These are phyloP conservation scores for Hemithea aestivaria DNA, from an alignment of 2,888 invertebrate species.

Conservation along the genomic window DNA sequence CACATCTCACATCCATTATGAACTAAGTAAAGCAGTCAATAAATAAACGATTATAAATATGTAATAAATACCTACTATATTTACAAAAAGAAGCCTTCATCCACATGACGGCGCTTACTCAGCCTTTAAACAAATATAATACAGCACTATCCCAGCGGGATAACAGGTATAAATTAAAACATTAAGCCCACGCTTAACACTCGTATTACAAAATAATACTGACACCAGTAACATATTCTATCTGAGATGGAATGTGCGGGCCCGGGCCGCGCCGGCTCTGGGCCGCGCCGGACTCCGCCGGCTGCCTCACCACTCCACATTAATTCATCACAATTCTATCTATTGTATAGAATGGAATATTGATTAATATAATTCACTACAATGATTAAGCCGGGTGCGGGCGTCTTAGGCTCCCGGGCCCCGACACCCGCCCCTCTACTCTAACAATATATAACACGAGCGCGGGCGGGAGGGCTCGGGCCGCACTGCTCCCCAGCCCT, in stretches of 20 bases:
- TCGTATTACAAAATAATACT: slow-evolving; percentile 77
- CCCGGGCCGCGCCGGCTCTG: slow-evolving; percentile 31
- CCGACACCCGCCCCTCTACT: slow-evolving; percentile 41
- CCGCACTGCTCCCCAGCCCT: slow-evolving; percentile 30
- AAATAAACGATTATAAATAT: slow-evolving; percentile 80
- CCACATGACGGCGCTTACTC: slow-evolving; percentile 62
- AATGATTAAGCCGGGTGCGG: slow-evolving; percentile 57
- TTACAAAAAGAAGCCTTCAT: slow-evolving; percentile 73
- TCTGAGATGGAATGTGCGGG: slow-evolving; percentile 73
- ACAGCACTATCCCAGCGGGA: slow-evolving; percentile 75
- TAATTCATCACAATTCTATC: slow-evolving; percentile 69
- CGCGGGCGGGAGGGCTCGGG: too few relatives aligned
- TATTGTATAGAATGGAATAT: slow-evolving; percentile 63
- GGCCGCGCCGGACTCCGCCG: slow-evolving; percentile 55
- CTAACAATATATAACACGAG: slow-evolving; percentile 63
- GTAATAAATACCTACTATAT: slow-evolving; percentile 81
- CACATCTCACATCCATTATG: slow-evolving; percentile 57
- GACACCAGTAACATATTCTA: slow-evolving; percentile 75
- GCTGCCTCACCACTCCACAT: slow-evolving; percentile 49
- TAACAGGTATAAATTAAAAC: slow-evolving; percentile 77
- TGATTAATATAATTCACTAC: slow-evolving; percentile 67
- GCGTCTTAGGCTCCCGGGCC: slow-evolving; percentile 29
- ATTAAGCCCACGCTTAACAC: slow-evolving; percentile 78
- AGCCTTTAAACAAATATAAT: slow-evolving; percentile 77
- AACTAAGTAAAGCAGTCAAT: slow-evolving; percentile 79